Base-by-base conservation (phyloP, 2,888 invertebrate species). In the Conus canariensis region DNA sequence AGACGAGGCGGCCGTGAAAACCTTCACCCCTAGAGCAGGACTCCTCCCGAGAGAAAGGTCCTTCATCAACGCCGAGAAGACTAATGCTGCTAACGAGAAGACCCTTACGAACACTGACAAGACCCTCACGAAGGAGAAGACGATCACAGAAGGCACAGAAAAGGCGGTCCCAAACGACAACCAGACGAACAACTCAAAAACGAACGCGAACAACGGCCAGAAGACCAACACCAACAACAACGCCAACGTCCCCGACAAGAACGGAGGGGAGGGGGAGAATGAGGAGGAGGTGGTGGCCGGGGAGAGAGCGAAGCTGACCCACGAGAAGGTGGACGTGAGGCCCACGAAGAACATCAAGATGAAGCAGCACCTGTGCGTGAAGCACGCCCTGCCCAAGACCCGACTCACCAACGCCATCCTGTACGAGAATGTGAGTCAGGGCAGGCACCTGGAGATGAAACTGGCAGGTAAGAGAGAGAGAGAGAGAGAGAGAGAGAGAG, bases 371-470 rank as follows among this genome's bases (percentile, higher is more conserved):
- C 90, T 94, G 67, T 93, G 94, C 90, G 94, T 95, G 56, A 93
- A 94, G 30, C 93, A 94, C 90, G 93, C 94, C n/a, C 92, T 95
- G 77, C 95, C 95, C 22, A 95, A 95, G 88, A 95, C 95, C 0
- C 91, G 94, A 16, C 92, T 95, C 58, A 93, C 93, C 30, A 94
- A 94, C 88, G 93, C 95, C 25, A 95, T 95, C 56, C 91, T 95
- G 64, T 93, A 95, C 92, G 95, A 95, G 90, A 95, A 95, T 90
- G 93, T 93, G 22, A 94, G 94, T 87, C 94, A 95, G 90, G 94
- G 93, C 70, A 92, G 95, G 16, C 94, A 95, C 88, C 93, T 95
- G 12, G 92, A 92, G 56, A 94, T 94, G 92, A 93, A 90, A 80
- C 89, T 89, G 74, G 30, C 70, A 59, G 89, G 89, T 89, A 30